Evolutionary conservation across 2,888 invertebrate species (phyloP), one percentile per base, ranked within the genome.

Genomic region (Tetramorium bicarinatum): DNA sequence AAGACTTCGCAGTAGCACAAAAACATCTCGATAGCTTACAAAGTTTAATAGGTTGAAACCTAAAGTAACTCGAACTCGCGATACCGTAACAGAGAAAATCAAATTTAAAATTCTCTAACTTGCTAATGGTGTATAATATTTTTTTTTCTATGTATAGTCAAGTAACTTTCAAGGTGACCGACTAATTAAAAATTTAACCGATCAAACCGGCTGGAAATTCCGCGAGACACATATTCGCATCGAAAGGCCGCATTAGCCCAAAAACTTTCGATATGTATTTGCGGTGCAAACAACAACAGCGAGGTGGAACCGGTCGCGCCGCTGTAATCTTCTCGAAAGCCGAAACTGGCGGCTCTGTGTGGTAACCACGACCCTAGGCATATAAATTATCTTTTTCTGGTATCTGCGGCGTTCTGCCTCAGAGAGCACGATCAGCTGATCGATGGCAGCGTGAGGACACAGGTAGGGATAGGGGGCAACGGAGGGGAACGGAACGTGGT

Each of bases 381-480:
- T 79, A 85, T 89, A 87, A 87, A 88, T 82, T 54, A 82, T 82
- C 72, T 74, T 83, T 74, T 84, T 81, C 44, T 67, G 62, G 72
- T 88, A 87, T 88, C 88, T 79, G 29, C 52, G 75, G 13, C 67
- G 41, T 72, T 83, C 83, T 64, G 25, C 69, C 49, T 61, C 47
- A 47, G 69, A 21, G 83, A 81, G 74, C 83, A 88, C 80, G 66
- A 88, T 85, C 86, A 75, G 77, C 83, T 85, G 88, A 87, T 88
- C 86, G 87, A 88, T 83, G 85, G 21, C 38, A 52, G 21, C 1
- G 64, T 47, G 64, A 52, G 34, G 52, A 41, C 8, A n/a, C 49
- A 61, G 13, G 56, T 29, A 29, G 25, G 66, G 34, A n/a, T 21
- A 29, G 61, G 41, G 21, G n/a, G 54, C 13, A 44, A 44, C 52